Base-by-base conservation (phyloP, 2,797 vertebrate species). In the Fringilla coelebs region DNA sequence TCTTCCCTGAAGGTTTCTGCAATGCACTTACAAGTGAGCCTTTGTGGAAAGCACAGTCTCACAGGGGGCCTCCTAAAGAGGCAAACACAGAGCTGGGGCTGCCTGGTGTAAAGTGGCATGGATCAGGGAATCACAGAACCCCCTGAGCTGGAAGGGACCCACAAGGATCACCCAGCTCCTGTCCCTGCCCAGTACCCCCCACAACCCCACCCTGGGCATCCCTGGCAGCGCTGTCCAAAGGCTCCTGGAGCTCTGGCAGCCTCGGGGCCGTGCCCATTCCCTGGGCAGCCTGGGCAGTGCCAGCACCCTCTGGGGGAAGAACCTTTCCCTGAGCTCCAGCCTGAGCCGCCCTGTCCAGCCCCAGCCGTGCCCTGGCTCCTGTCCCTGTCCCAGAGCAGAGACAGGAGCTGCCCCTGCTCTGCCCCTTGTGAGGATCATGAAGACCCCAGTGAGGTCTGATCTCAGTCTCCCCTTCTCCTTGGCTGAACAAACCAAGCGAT, bases 161-260 rank as follows among this genome's bases (percentile, higher is more conserved):
- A 18, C 28, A 1, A 8, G 28, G 45, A 36, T 20, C 52, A 13
- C 2, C 41, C 82, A 60, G 8, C 22, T 2, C 36, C 82, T 28
- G 46, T 1, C 45, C 82, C 62, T 76, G 54, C 28, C 2, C 62
- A 75, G 62, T n/a, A 9, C 28, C 6, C 32, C 41, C 61, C 73
- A 0, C 43, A 66, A 7, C 3, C 43, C 60, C 51, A n/a, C 1
- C 74, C 60, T 77, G 74, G 6, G 6, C 73, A 62, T 17, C 73
- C 46, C 73, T 76, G 73, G 58, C 45, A 75, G 55, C 3, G 55
- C n/a, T 61, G 58, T 0, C 72, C 72, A 61, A 61, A 40, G 10
- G 57, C 73, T 75, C 57, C 73, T 76, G 73, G 73, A 76, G 73
- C 73, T 76, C 46, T 76, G 73, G 73, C 73, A 76, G 73, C 73